A percentile compares a stretch with the other conserved stretches of the same genome.
Conservation (phyloP, 64 coral and sea anemone genomes). For the Montipora efflorescens region DNA sequence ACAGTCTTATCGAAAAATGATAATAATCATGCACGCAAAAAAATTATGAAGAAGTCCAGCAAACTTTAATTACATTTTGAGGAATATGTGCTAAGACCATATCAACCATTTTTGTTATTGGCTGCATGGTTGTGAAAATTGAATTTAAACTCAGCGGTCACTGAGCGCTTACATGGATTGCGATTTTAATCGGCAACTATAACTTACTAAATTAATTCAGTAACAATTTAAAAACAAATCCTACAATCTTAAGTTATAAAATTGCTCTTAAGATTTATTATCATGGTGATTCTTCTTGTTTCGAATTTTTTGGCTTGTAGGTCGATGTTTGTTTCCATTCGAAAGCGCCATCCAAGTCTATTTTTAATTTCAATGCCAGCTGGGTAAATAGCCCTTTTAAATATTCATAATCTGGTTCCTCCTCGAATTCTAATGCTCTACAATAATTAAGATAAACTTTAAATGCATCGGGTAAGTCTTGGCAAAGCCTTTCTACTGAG, state of each 20-base stretch:
- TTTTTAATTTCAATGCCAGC: conserved; percentile 42
- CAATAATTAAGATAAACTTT: conserved; percentile 73
- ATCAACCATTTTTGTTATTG: neutral
- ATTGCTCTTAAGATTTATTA: neutral
- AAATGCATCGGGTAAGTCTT: conserved; percentile 70
- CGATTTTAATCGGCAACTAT: no score
- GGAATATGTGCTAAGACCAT: neutral
- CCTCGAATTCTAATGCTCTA: conserved; percentile 67
- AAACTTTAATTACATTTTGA: neutral
- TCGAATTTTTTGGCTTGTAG: neutral
- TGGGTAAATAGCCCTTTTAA: conserved; percentile 66
- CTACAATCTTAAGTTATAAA: neutral
- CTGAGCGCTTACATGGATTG: no score
- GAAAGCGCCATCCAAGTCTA: conserved; percentile 64
- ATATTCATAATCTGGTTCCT: conserved; percentile 79
- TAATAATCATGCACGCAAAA: no score
- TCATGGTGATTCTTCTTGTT: neutral
- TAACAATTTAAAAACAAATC: neutral
- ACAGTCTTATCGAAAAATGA: neutral
- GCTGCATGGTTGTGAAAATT: neutral
- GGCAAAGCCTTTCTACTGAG: conserved; percentile 69
- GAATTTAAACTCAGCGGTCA: neutral
- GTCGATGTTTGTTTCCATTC: conserved; percentile 59
- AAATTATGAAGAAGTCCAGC: neutral
- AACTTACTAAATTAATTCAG: no score